Percentiles rank a stretch among this genome's conserved stretches.
Conservation (phyloP, 2,797 vertebrate genomes). For the Acrossocheilus fasciatus region DNA sequence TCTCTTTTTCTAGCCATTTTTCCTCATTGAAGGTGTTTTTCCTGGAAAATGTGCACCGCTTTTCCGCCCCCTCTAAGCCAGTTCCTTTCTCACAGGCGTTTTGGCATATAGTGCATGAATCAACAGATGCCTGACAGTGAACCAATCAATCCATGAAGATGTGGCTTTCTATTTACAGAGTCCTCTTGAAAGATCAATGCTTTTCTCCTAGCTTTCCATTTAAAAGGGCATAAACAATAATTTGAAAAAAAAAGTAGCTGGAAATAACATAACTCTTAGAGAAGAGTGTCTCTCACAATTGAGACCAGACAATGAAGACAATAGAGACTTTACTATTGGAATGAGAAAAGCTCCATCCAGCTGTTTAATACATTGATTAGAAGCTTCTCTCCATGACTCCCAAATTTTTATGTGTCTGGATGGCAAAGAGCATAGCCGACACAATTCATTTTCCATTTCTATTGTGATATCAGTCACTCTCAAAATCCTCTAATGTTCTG, state of each 20-base stretch:
- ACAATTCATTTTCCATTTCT: conserved; percentile 34
- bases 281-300: conserved; percentile 23
- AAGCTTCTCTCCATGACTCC: conserved; percentile 20
- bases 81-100: conserved; percentile 35
- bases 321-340: neutral
- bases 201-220: conserved; percentile 37
- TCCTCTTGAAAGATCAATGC: conserved; percentile 50
- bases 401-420: conserved; percentile 45
- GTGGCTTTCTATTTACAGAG: conserved; percentile 50
- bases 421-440: conserved; percentile 39
- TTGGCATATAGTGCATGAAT: conserved; percentile 31
- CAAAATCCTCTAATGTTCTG: neutral
- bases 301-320: conserved; percentile 21
- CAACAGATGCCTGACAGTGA: conserved; percentile 45
- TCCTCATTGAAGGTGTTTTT: conserved; percentile 32
- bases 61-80: conserved; percentile 33
- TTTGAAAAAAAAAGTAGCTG: neutral
- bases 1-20: conserved; percentile 23
- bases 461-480: conserved; percentile 23
- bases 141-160: conserved; percentile 51
- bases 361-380: conserved; percentile 34
- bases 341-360: conserved; percentile 16
- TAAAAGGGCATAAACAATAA: conserved; percentile 16
- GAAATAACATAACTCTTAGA: conserved; percentile 41
- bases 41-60: conserved; percentile 19